Conservation (phyloP, 2,113 vertebrate species). For the Laticauda colubrina region DNA sequence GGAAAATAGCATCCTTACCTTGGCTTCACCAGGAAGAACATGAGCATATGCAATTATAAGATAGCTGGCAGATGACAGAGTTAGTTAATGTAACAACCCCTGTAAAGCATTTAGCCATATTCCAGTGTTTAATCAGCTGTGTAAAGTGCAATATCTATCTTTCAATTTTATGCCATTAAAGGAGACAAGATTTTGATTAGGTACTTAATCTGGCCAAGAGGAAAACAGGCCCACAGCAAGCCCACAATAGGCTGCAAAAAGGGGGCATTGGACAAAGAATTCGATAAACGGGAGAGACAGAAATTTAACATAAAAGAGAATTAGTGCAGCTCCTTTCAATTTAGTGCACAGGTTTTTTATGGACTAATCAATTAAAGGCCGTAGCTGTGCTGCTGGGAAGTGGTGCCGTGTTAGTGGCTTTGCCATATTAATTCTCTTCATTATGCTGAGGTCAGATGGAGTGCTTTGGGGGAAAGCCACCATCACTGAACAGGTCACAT, state of each 20-base stretch:
- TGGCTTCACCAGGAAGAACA: slow-evolving; percentile 68
- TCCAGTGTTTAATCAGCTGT: slow-evolving; percentile 93
- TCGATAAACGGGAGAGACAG: slow-evolving; percentile 83
- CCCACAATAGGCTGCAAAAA: slow-evolving; percentile 74
- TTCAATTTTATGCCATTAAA: slow-evolving; percentile 95
- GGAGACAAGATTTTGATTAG: slow-evolving; percentile 95
- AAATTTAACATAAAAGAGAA: slow-evolving; percentile 88
- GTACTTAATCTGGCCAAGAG: slow-evolving; percentile 86
- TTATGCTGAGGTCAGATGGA: slow-evolving; percentile 74
- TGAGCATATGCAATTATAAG: slow-evolving; percentile 76
- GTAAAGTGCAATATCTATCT: slow-evolving; percentile 94
- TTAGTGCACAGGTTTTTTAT: slow-evolving; percentile 84
- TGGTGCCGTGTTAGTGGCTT: slow-evolving; percentile 73
- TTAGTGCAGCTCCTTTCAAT: slow-evolving; percentile 84
- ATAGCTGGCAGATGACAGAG: slow-evolving; percentile 82
- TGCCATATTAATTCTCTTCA: slow-evolving; percentile 81
- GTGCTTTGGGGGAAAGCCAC: slow-evolving; percentile 70
- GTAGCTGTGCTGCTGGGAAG: slow-evolving; percentile 79
- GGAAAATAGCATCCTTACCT: slow-evolving; percentile 60
- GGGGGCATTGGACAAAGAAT: slow-evolving; percentile 74
- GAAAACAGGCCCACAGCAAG: slow-evolving; percentile 82
- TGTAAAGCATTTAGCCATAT: slow-evolving; percentile 81
- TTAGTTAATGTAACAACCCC: slow-evolving; percentile 85
- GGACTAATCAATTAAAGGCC: slow-evolving; percentile 84
- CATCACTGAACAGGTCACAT: slow-evolving; percentile 65